Conservation (phyloP, 2,113 vertebrate species). For the Seriola dumerili region DNA sequence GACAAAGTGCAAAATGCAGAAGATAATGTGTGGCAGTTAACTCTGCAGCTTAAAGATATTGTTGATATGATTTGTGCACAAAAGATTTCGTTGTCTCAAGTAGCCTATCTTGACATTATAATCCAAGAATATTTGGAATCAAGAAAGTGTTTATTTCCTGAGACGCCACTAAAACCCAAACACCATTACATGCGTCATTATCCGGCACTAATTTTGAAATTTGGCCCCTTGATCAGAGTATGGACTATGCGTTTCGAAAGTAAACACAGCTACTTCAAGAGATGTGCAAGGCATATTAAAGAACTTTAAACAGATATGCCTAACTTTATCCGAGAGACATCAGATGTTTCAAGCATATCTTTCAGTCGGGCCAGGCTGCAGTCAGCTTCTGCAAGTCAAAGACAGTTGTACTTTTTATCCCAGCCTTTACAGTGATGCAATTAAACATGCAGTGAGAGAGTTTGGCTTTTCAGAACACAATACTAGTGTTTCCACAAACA, state of each 20-base stretch:
- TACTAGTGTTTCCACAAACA: conserved; percentile 43
- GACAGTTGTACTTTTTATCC: conserved; percentile 51
- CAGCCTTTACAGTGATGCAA: conserved; percentile 54
- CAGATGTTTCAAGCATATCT: conserved; percentile 67
- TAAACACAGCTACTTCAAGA: conserved; percentile 41
- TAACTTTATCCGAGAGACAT: conserved; percentile 32
- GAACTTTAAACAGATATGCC: conserved; percentile 17
- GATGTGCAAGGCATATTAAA: conserved; percentile 9
- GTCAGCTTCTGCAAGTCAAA: conserved; percentile 57
- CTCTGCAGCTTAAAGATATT: conserved; percentile 53
- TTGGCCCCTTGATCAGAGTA: conserved; percentile 26
- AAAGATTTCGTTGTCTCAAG: conserved; percentile 40
- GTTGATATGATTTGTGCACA: conserved; percentile 57
- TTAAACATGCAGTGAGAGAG: conserved; percentile 55
- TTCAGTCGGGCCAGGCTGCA: conserved; percentile 31
- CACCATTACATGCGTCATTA: not conserved
- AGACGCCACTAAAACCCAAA: conserved; percentile 41
- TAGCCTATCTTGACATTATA: conserved; percentile 55
- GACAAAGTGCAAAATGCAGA: not conserved
- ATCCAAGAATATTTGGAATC: conserved; percentile 66
- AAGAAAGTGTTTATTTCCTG: conserved; percentile 46
- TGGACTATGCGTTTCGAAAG: conserved; percentile 32
- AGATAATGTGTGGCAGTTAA: conserved; percentile 31
- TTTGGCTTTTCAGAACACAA: conserved; percentile 19
- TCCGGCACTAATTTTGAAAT: conserved; percentile 24